These are phyloP conservation scores for Phalacrocorax carbo DNA, from an alignment of 2,113 vertebrate genomes.

Conservation along the genomic window DNA sequence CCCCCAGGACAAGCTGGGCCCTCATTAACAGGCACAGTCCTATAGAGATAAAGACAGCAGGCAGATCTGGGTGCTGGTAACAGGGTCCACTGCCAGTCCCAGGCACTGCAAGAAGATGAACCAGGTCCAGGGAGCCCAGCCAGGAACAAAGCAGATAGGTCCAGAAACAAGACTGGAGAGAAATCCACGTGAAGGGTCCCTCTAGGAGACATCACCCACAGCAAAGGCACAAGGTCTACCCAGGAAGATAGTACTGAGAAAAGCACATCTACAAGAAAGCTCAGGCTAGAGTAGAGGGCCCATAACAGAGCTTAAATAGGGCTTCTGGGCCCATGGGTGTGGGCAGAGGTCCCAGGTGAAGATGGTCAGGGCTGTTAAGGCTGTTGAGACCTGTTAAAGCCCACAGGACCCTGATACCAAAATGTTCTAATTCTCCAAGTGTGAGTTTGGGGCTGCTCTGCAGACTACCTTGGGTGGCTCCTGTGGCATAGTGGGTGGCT, in stretches of 20 bases:
- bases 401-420: neutral
- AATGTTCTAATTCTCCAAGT: neutral
- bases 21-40: fast-evolving
- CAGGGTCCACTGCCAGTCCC: neutral
- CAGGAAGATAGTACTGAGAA: fast-evolving
- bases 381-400: neutral
- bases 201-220: neutral
- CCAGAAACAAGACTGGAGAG: neutral
- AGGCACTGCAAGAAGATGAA: fast-evolving
- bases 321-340: neutral
- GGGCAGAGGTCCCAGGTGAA: neutral
- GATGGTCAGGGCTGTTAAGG: neutral
- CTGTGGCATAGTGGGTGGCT: fast-evolving
- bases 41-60: too few relatives aligned
- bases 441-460: too few relatives aligned
- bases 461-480: fast-evolving
- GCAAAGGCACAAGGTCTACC: fast-evolving
- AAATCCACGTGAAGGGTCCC: fast-evolving
- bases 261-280: neutral
- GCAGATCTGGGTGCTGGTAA: neutral
- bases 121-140: fast-evolving
- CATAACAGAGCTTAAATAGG: neutral
- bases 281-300: fast-evolving
- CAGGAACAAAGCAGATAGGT: neutral
- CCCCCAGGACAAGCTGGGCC: neutral